A percentile compares a stretch with the other conserved stretches of the same genome.
These are phyloP conservation scores for Petrocephalus sullivani DNA, from an alignment of 2,797 vertebrate genomes.

Conservation along the genomic window DNA sequence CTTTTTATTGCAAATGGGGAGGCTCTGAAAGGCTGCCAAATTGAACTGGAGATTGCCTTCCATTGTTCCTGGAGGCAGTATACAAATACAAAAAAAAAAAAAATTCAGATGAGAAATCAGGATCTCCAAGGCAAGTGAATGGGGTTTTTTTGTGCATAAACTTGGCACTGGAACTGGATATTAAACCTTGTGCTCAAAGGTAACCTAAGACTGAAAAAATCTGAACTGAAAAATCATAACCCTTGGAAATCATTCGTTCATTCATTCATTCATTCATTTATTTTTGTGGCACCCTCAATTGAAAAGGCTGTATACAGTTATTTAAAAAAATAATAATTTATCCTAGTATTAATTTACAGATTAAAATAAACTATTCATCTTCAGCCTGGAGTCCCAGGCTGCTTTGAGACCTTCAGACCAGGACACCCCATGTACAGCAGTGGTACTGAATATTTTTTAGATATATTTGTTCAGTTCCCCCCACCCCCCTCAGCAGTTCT, in stretches of 20 bases:
- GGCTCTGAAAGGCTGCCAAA: neutral
- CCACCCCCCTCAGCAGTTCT: too few species aligned
- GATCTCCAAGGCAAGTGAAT: neutral
- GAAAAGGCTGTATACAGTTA: too few species aligned
- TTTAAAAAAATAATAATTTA: neutral
- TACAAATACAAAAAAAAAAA: neutral
- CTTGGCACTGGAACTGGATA: neutral
- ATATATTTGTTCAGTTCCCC: neutral
- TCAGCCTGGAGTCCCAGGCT: neutral
- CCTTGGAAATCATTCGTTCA: neutral
- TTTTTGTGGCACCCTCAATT: too few species aligned
- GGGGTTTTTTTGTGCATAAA: neutral
- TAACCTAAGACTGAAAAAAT: neutral
- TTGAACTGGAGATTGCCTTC: neutral
- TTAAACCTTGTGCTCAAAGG: neutral
- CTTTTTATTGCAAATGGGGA: slow-evolving; percentile 2
- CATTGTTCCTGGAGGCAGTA: neutral
- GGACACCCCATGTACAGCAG: neutral
- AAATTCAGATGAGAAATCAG: neutral
- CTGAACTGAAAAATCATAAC: neutral
- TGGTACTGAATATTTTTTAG: neutral
- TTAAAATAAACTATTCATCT: neutral
- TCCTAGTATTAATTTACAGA: neutral
- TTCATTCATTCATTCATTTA: too few species aligned
- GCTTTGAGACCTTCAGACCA: neutral